A percentile compares a stretch with the other conserved stretches of the same genome.
Evolutionary conservation across 2,113 vertebrate species (phyloP).

Genomic region (Anguilla rostrata): DNA sequence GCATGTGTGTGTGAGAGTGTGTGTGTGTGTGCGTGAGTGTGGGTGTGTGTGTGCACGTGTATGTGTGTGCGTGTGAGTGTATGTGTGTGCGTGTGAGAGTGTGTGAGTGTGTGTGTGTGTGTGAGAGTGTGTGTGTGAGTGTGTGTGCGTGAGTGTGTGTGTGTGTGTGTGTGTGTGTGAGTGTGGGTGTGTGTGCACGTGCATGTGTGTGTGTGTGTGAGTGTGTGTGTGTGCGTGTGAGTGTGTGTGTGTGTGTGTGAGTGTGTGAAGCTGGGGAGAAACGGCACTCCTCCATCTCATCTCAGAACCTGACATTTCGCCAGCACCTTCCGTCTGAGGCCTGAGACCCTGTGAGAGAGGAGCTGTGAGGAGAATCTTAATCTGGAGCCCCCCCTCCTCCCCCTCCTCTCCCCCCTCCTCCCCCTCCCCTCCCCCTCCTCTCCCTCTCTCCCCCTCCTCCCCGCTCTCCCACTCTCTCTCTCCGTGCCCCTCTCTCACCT

Average conservation of each 20-base stretch:
- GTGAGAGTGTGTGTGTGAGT: neutral
- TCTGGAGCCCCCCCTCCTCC: constrained; percentile 33
- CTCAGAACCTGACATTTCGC: constrained; percentile 62
- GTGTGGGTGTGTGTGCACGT: too few relatives aligned
- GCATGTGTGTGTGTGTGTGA: too few relatives aligned
- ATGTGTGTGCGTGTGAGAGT: too few relatives aligned
- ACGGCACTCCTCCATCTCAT: constrained; percentile 46
- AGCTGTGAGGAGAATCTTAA: constrained; percentile 64
- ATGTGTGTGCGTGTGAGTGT: too few relatives aligned
- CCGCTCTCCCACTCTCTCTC: neutral
- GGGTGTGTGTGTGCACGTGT: too few relatives aligned
- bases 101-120: neutral
- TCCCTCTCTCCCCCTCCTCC: neutral
- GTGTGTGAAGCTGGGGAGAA: constrained; percentile 32
- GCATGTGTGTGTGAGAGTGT: too few relatives aligned
- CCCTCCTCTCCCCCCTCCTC: too few relatives aligned
- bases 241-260: too few relatives aligned
- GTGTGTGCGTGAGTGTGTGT: too few relatives aligned
- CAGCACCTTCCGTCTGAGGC: constrained; percentile 47
- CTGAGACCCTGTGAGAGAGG: constrained; percentile 41
- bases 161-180: too few relatives aligned
- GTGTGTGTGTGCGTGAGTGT: too few relatives aligned
- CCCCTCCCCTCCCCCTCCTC: neutral
- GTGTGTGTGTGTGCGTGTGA: too few relatives aligned
- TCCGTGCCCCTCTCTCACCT: neutral